Base-by-base conservation (phyloP, 2,888 invertebrate genomes). In the Beris morrisii region DNA sequence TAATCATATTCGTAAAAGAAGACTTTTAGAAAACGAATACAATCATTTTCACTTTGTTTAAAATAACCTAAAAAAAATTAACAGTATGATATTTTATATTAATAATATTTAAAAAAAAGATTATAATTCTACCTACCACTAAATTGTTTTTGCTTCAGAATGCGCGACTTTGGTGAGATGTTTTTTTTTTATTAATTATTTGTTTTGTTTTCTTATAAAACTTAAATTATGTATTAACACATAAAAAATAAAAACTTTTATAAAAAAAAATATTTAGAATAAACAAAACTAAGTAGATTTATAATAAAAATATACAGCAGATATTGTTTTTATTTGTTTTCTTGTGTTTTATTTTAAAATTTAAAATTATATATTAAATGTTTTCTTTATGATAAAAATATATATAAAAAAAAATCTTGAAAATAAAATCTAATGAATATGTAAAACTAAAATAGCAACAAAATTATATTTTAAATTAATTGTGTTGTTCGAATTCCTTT, bases 151-250 rank as follows among this genome's bases (percentile, higher is more conserved):
- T 61, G 61, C 61, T 61, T 61, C 61, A 52, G 61, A 61, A 61
- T 52, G 61, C 61, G 38, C 61, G n/a, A 50, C 61, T 61, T 61
- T 61, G 61, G 61, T 61, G 61, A 61, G 61, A 61, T 61, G 61
- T 32, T 61, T 61, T 53, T 61, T n/a, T 61, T 50, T 52, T 52
- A 32, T 61, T 48, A 22, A 22, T 59, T 22, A 5, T 32, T 32
- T 61, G 38, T 61, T 38, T 61, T 38, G 7, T 38, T 38, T 61
- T 50, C 12, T 13, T 58, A 58, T 58, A 58, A 58, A 58, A 22
- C 58, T 58, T 58, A 58, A 52, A 52, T 22, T 52, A 30, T 53
- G 1, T 7, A 53, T 53, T 30, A 22, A 22, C 22, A n/a, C 28
- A 53, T 52, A 22, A 12, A 31, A 53, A 30, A 53, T 53, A 53